Evolutionary conservation across 1,140 invertebrate species (phyloP), one percentile per base, ranked within the genome.

Genomic region (Scaptodrosophila lebanonensis): DNA sequence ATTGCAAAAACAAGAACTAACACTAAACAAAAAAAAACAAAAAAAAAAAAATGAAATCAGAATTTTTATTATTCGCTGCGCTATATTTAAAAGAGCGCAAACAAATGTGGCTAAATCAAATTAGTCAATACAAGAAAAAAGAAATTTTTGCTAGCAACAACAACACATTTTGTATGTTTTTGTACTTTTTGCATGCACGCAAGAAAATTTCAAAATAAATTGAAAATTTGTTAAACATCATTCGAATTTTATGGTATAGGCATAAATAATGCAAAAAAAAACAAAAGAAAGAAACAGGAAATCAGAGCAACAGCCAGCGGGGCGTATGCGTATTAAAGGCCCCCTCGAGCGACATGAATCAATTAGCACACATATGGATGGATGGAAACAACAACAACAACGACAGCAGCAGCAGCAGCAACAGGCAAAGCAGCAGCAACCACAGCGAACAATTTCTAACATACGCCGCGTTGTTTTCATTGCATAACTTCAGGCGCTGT

Each of bases 31-130:
- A 33, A 51, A 27, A 29, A 22, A 25, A 35, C 33, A 27, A 43
- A 15, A 42, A 3, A 29, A 30, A 30, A 44, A 50, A 36, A 73
- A 82, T 82, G 75, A 82, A 82, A 82, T 82, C 75, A 67, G 75
- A 65, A 82, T 82, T 63, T 75, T 42, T 82, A 82, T 75, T 75
- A 56, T 51, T 52, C 56, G 52, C 29, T 22, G 36, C 45, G 18
- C 51, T n/a, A n/a, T n/a, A n/a, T n/a, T n/a, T n/a, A n/a, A n/a
- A n/a, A 54, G 36, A 58, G n/a, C 13, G 20, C 30, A 39, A 52
- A 30, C 66, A n/a, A n/a, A 36, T 22, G 25, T 27, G 47, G 20
- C 32, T 25, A 43, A 57, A 60, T 60, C 49, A 47, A 50, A 58
- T 59, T 67, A 62, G 62, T 53, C 53, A 68, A 57, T 54, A 63